Conservation (phyloP, 2,888 invertebrate genomes). For the Rugalucina vietnamica region DNA sequence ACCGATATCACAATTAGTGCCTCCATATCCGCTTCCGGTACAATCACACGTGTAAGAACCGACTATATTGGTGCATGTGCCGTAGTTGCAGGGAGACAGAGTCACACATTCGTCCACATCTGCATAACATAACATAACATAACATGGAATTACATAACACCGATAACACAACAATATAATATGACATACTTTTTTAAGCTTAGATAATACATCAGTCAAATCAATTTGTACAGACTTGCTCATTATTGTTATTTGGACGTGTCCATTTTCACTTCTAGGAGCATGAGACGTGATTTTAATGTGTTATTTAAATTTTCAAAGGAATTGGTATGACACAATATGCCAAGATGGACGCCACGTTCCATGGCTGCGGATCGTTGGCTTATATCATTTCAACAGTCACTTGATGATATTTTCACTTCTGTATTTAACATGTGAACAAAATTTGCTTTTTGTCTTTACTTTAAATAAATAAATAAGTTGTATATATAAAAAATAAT, state of each 20-base stretch:
- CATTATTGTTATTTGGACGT: neutral
- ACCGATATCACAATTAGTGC: neutral
- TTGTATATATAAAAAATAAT: neutral
- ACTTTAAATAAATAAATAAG: neutral
- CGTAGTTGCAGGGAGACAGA: neutral
- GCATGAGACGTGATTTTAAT: neutral
- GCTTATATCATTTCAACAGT: too few species aligned
- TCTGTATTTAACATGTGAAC: neutral
- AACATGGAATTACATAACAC: too few species aligned
- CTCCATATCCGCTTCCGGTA: neutral
- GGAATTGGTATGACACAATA: too few species aligned
- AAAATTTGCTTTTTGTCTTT: neutral
- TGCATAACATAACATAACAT: neutral
- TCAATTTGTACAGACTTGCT: too few species aligned
- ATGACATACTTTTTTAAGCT: too few species aligned
- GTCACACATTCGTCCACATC: neutral
- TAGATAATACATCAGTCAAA: too few species aligned
- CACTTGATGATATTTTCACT: too few species aligned
- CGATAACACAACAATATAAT: too few species aligned
- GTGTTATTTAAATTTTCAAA: too few species aligned
- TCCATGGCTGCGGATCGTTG: too few species aligned
- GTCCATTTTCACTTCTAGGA: neutral
- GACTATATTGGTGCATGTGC: neutral
- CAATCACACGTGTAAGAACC: neutral
- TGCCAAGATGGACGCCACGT: too few species aligned